Base-by-base conservation (phyloP, 2,797 vertebrate genomes). In the Hydrophis major region DNA sequence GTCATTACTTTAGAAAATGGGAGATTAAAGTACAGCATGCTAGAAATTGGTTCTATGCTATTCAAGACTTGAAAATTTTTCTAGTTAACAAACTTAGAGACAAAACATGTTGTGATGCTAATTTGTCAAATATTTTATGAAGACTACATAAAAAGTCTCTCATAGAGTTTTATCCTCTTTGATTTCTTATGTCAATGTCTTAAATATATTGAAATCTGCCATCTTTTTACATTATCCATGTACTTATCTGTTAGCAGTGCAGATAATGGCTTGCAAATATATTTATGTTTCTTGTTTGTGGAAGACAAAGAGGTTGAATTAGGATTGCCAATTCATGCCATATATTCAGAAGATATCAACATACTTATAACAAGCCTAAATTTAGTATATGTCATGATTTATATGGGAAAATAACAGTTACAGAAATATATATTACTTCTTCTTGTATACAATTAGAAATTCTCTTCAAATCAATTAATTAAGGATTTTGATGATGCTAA, bases 401-500 rank as follows among this genome's bases (percentile, higher is more conserved):
- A 69, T 32, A 69, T n/a, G 63, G 63, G 13, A 69, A n/a, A 69
- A 69, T 32, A 69, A 66, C 63, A n/a, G 28, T 13, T 69, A 69
- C 32, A 69, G 66, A n/a, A 69, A 16, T 69, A 69, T 32, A 69
- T 69, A 32, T 32, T 74, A 74, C 18, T 18, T 74, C n/a, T 69
- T 16, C 66, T 74, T 32, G 93, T 91, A 47, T 55, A 37, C 93
- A 6, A 91, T 88, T 88, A 94, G 90, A 94, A 96, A 89, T 8
- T 94, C 28, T 88, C 96, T 63, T 93, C 92, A 94, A 96, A 83
- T 10, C 63, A 93, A 94, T 94, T 93, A 94, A 60, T 92, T 53
- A 16, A 89, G 66, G 95, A 92, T 90, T 95, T 93, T 87, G 94
- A 53, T 32, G 91, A 57, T 95, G 57, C 91, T 96, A 96, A 96